Base-by-base conservation (phyloP, 2,113 vertebrate genomes). In the Dicrurus megarhynchus region DNA sequence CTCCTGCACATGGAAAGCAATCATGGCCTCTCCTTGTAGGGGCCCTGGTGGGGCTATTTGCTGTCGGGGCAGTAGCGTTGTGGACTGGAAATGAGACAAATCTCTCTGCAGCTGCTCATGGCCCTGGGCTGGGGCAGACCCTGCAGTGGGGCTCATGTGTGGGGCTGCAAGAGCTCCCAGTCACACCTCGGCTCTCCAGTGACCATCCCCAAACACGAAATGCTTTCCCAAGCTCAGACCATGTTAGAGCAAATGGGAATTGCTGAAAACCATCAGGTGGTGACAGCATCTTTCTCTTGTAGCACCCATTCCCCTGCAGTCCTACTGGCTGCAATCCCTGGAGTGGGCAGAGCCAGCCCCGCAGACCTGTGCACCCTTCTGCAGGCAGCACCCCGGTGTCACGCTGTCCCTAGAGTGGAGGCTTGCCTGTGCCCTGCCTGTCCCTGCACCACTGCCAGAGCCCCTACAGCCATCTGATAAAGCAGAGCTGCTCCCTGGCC, bases 161-260 rank as follows among this genome's bases (percentile, higher is more conserved):
- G 57, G 84, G 42, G 44, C 42, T 82, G 55, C 46, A 24, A 44
- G 44, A n/a, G n/a, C 39, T 87, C 35, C 67, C 1, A 3, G 16
- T 18, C 52, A 37, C 0, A 0, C 1, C 1, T 15, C 0, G 0
- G 35, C 35, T 90, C 61, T 52, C 15, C 73, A 27, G 35, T 8
- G 24, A 35, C 39, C 3, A 1, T 24, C 16, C 22, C 33, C 2
- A 2, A 33, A 64, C 11, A 52, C 5, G 52, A 76, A 78, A 50
- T 6, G 8, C 16, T 24, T 26, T 18, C 39, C 14, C 7, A 28
- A 39, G 19, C 20, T 76, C 74, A 56, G 52, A 30, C 19, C 7
- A 1, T 0, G 1, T 18, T 11, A 41, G 6, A 64, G 26, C 65
- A 69, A 61, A 42, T 0, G 1, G 22, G 28, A 89, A 26, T 26